A percentile compares a stretch with the other conserved stretches of the same genome.
Evolutionary conservation across 2,888 invertebrate species (phyloP).

Genomic region (Erebia ligea): DNA sequence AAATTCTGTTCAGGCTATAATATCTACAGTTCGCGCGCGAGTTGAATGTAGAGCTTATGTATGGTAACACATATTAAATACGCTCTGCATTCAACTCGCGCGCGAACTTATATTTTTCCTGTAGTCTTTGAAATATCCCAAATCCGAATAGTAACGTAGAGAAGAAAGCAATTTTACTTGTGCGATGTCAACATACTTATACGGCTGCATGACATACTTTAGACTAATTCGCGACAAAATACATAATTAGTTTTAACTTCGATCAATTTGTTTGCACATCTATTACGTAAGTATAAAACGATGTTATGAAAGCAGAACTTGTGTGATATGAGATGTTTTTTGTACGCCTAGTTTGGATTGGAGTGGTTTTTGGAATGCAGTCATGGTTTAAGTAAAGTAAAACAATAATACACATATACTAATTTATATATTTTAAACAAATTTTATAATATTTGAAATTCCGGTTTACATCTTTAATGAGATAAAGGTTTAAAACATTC

Average conservation of each 20-base stretch:
- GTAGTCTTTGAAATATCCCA: background rate
- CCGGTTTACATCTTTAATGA: too few relatives aligned
- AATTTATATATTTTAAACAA: too few relatives aligned
- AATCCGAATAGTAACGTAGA: background rate
- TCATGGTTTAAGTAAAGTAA: background rate
- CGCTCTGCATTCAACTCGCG: too few relatives aligned
- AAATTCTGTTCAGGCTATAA: too few relatives aligned
- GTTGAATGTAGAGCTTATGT: too few relatives aligned
- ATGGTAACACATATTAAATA: too few relatives aligned
- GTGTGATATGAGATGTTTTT: too few relatives aligned
- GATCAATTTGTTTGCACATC: background rate
- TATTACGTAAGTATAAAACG: constrained; percentile 5
- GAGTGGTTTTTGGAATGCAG: background rate
- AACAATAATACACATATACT: too few relatives aligned
- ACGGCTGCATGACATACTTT: constrained; percentile 6
- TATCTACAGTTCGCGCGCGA: too few relatives aligned
- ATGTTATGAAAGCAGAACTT: background rate
- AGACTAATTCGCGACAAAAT: background rate
- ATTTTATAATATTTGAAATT: too few relatives aligned
- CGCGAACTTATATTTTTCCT: too few relatives aligned
- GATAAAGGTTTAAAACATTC: too few relatives aligned
- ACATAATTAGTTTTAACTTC: background rate
- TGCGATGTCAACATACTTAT: constrained; percentile 1
- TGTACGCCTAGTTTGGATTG: background rate
- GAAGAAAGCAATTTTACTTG: background rate